Conservation (phyloP, 2,797 vertebrate genomes). For the Neopelma chrysocephalum region DNA sequence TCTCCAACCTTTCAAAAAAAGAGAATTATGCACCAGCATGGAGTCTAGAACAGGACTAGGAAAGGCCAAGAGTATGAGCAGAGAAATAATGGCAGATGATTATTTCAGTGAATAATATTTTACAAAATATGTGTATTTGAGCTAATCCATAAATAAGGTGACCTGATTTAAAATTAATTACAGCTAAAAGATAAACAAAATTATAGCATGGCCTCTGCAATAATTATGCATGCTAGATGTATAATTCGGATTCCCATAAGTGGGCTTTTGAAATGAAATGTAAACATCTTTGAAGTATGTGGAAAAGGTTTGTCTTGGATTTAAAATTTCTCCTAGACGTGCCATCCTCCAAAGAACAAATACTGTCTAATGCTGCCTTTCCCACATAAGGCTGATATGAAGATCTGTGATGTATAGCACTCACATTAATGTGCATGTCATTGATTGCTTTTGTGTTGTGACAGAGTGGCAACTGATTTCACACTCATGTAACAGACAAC, state of each 20-base stretch:
- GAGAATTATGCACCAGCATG: not conserved
- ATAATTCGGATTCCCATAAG: not conserved
- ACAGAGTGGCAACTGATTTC: not conserved
- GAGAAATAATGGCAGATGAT: not conserved
- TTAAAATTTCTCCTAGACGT: slow-evolving; percentile 35
- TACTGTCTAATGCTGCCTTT: slow-evolving; percentile 24
- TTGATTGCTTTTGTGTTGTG: slow-evolving; percentile 26
- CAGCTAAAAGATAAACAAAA: slow-evolving; percentile 19
- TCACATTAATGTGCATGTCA: slow-evolving; percentile 13
- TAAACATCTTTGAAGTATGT: slow-evolving; percentile 52
- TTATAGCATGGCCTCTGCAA: not conserved
- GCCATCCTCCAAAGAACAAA: slow-evolving; percentile 29
- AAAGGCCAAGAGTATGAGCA: not conserved
- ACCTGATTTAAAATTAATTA: slow-evolving; percentile 36
- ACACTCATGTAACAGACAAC: slow-evolving; percentile 25
- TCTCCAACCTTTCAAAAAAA: not conserved
- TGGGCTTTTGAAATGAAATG: slow-evolving; percentile 52
- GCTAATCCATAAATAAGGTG: slow-evolving; percentile 39
- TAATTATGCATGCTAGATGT: slow-evolving; percentile 19
- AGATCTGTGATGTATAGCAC: not conserved
- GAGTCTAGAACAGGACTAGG: not conserved
- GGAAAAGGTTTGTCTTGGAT: slow-evolving; percentile 47
- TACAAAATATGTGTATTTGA: slow-evolving; percentile 11
- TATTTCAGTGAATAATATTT: not conserved
- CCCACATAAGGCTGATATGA: slow-evolving; percentile 17